A percentile compares a stretch with the other conserved stretches of the same genome.
Evolutionary conservation across 2,113 vertebrate genomes (phyloP).

Genomic region (Cyprinus carpio): DNA sequence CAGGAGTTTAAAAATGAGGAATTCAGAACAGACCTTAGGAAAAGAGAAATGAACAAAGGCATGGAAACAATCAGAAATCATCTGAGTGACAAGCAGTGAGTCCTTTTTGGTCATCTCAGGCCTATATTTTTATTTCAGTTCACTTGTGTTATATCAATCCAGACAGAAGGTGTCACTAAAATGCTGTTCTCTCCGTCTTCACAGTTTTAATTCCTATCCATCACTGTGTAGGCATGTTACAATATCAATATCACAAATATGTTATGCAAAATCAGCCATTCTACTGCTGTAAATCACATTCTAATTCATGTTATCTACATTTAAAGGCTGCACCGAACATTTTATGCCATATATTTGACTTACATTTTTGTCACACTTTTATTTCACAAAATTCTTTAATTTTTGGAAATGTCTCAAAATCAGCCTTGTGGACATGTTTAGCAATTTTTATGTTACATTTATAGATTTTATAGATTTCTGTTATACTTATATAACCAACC

Average conservation of each 20-base stretch:
- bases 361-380: neutral
- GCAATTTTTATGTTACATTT: neutral
- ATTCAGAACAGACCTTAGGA: conserved; percentile 48
- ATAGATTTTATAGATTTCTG: neutral
- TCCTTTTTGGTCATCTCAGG: neutral
- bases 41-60: conserved; percentile 51
- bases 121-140: neutral
- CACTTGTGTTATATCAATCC: conserved; percentile 8
- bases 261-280: neutral
- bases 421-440: neutral
- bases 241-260: neutral
- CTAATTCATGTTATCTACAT: neutral
- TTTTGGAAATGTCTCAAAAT: neutral
- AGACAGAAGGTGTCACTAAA: conserved; percentile 47
- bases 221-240: neutral
- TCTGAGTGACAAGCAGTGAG: conserved; percentile 67
- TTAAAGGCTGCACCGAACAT: neutral
- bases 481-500: neutral
- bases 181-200: conserved; percentile 4
- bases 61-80: conserved; percentile 52
- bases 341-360: neutral
- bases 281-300: neutral
- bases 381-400: neutral
- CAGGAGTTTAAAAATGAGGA: conserved; percentile 56
- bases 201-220: neutral